Evolutionary conservation across 2,797 vertebrate genomes (phyloP).

Genomic region (Eupleurogrammus muticus): DNA sequence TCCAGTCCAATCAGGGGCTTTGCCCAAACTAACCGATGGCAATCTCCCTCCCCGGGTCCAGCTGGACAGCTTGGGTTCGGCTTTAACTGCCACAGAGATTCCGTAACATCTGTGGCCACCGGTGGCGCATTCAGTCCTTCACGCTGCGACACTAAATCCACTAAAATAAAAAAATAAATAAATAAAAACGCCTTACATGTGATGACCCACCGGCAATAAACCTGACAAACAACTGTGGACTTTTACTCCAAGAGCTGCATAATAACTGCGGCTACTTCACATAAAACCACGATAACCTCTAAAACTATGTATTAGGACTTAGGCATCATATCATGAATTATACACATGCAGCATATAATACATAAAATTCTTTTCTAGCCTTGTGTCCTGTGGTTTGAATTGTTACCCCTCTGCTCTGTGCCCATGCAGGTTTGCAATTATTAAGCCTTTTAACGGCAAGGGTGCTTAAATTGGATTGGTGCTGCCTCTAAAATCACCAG

Average conservation of each 20-base stretch:
- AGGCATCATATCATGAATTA: conserved; percentile 1
- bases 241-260: neutral
- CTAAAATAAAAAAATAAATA: too few species aligned
- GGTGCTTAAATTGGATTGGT: neutral
- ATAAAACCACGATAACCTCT: neutral
- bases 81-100: neutral
- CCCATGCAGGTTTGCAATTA: conserved; percentile 2
- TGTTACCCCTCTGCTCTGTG: conserved; percentile 6
- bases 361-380: conserved; percentile 12
- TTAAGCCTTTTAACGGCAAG: neutral
- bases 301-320: conserved; percentile 1
- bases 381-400: conserved; percentile 10
- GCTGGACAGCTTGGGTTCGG: neutral
- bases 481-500: conserved; percentile 26
- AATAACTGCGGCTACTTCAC: conserved; percentile 1
- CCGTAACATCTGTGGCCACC: conserved; percentile 9
- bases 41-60: conserved; percentile 6
- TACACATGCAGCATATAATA: conserved; percentile 22
- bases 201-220: conserved; percentile 17
- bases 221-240: neutral
- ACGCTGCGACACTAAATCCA: neutral
- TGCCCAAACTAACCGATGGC: conserved; percentile 7
- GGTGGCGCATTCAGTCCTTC: conserved; percentile 22
- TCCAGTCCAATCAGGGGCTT: conserved; percentile 32
- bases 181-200: conserved; percentile 20